A percentile compares a stretch with the other conserved stretches of the same genome.
Conservation (phyloP, 2,888 invertebrate species). For the Perizoma flavofasciatum region DNA sequence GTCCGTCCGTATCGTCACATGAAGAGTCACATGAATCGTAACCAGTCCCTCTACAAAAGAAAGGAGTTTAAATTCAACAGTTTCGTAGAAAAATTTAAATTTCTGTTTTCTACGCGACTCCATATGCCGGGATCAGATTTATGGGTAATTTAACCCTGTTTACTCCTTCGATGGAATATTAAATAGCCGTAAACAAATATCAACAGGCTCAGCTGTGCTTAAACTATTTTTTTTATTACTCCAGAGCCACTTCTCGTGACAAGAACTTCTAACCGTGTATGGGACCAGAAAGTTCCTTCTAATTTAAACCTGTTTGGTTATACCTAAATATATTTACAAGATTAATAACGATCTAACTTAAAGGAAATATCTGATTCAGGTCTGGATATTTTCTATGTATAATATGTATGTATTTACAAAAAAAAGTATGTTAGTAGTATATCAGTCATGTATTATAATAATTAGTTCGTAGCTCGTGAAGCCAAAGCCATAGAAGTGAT, state of each 20-base stretch:
- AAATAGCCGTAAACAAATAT: conserved; percentile 55
- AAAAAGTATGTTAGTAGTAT: no score
- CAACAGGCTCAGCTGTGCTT: conserved; percentile 42
- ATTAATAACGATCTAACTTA: no score
- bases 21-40: conserved; percentile 56
- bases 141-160: conserved; percentile 70
- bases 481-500: conserved; percentile 13
- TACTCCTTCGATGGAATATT: conserved; percentile 65
- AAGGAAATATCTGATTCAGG: no score
- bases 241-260: neutral
- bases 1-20: conserved; percentile 10
- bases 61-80: conserved; percentile 59
- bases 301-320: no score
- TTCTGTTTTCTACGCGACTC: conserved; percentile 54
- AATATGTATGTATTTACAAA: no score
- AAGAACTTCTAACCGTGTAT: no score
- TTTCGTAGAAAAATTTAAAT: conserved; percentile 74
- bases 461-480: conserved; percentile 25
- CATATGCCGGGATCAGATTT: conserved; percentile 56
- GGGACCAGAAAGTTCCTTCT: no score
- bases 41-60: conserved; percentile 58
- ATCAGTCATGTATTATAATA: conserved; percentile 5
- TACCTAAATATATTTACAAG: no score
- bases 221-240: conserved; percentile 29
- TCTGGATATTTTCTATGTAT: no score